A percentile compares a stretch with the other conserved stretches of the same genome.
Evolutionary conservation across 1,140 invertebrate species (phyloP).

Genomic region (Stegodyphus dumicola): DNA sequence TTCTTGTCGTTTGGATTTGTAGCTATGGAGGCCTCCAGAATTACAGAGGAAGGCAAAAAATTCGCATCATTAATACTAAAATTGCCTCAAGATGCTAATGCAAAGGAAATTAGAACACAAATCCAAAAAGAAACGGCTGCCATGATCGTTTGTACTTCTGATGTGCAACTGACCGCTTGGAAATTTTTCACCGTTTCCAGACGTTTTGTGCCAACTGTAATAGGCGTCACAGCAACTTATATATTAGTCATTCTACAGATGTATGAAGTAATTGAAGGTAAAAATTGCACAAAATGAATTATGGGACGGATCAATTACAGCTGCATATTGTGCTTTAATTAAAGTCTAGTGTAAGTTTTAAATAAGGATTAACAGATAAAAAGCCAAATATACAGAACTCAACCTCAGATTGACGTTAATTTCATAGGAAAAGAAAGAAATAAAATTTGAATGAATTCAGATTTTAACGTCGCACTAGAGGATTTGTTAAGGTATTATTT

Average conservation of each 20-base stretch:
- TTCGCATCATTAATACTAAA: background rate
- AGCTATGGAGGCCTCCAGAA: constrained; percentile 14
- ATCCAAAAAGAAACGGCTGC: background rate
- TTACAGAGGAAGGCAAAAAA: constrained; percentile 34
- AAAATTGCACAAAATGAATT: too few relatives aligned
- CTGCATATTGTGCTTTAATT: too few relatives aligned
- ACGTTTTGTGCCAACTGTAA: constrained; percentile 20
- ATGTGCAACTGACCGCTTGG: constrained; percentile 40
- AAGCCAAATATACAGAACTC: too few relatives aligned
- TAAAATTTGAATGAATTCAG: too few relatives aligned
- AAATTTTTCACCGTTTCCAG: constrained; percentile 40
- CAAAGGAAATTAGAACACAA: background rate
- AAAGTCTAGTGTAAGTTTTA: too few relatives aligned
- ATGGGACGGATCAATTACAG: too few relatives aligned
- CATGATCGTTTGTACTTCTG: background rate
- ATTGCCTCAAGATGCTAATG: background rate
- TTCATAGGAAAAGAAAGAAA: too few relatives aligned
- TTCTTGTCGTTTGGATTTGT: constrained; percentile 43
- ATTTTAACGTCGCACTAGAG: too few relatives aligned
- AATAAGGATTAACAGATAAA: too few relatives aligned
- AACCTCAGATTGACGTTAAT: too few relatives aligned
- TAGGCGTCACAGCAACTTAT: constrained; percentile 38
- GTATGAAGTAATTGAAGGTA: background rate
- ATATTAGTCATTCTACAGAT: constrained; percentile 39
- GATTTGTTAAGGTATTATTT: too few relatives aligned